Evolutionary conservation across 2,113 vertebrate genomes (phyloP).

Genomic region (Oreochromis aureus): DNA sequence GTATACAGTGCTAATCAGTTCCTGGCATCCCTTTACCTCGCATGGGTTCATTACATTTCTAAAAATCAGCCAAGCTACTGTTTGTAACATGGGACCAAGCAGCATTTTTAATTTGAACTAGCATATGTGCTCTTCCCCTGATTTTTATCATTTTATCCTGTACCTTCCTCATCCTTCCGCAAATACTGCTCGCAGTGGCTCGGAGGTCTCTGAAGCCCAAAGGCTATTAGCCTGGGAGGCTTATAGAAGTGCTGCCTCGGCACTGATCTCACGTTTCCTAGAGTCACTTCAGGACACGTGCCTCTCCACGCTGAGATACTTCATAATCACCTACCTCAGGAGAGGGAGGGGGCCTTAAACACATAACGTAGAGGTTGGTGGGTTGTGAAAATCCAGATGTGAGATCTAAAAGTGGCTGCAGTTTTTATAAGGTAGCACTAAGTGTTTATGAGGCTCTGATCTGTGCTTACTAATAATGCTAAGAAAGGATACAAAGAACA

Average conservation of each 20-base stretch:
- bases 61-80: background rate
- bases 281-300: slow-evolving; percentile 20
- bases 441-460: background rate
- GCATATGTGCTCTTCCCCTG: background rate
- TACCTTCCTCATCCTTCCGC: background rate
- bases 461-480: background rate
- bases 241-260: slow-evolving; percentile 38
- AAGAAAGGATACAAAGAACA: background rate
- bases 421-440: background rate
- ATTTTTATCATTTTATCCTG: background rate
- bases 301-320: background rate
- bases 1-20: background rate
- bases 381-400: background rate
- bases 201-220: slow-evolving; percentile 15
- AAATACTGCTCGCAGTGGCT: background rate
- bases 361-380: background rate
- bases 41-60: background rate
- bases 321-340: slow-evolving; percentile 10
- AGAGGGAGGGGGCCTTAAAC: background rate
- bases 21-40: background rate
- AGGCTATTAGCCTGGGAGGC: slow-evolving; percentile 16
- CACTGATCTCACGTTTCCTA: slow-evolving; percentile 14
- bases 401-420: background rate
- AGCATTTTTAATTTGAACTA: background rate
- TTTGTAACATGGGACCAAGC: background rate